Evolutionary conservation across 2,113 vertebrate genomes (phyloP), one percentile per base, ranked within the genome.

Genomic region (Girardinichthys multiradiatus): DNA sequence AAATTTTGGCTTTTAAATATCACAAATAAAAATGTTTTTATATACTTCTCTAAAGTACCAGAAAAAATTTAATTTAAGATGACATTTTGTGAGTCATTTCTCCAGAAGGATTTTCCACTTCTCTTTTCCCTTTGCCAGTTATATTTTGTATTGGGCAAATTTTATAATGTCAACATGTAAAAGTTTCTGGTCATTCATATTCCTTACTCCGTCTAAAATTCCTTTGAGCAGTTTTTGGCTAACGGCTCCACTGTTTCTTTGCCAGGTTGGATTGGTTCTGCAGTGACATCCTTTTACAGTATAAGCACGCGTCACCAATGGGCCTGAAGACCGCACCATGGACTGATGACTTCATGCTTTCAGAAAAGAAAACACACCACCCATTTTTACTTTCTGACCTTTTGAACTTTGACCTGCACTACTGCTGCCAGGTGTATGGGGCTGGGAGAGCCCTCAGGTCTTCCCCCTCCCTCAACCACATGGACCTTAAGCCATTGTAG

Each of bases 211-310:
- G n/a, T 57, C 7, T 57, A 12, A 26, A 58, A 27, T 58, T 27
- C n/a, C 15, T 7, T 12, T 64, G 19, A 24, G 19, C 10, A 24
- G 7, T 51, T 24, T 24, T 24, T 24, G 24, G 0, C 1, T 79
- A 14, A 72, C 1, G 0, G 1, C 19, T 77, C 5, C 0, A 0
- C 21, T 28, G 14, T 68, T 21, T 62, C 35, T 54, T 63, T 68
- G 76, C 64, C 87, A 99, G 97, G 97, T 99, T 0, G 98, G 98
- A 68, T 92, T 99, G 94, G 98, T 99, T 89, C 88, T 99, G 92
- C 98, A 99, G 95, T 99, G 97, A 96, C 79, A 4, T 60, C 74
- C 30, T 57, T 62, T 39, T 35, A 68, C 4, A n/a, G 64, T 81
- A 79, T 64, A 58, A 68, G 57, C 31, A 31, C 84, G 80, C 72